Conservation (phyloP, 2,113 vertebrate species). For the Phalacrocorax brasilianus region DNA sequence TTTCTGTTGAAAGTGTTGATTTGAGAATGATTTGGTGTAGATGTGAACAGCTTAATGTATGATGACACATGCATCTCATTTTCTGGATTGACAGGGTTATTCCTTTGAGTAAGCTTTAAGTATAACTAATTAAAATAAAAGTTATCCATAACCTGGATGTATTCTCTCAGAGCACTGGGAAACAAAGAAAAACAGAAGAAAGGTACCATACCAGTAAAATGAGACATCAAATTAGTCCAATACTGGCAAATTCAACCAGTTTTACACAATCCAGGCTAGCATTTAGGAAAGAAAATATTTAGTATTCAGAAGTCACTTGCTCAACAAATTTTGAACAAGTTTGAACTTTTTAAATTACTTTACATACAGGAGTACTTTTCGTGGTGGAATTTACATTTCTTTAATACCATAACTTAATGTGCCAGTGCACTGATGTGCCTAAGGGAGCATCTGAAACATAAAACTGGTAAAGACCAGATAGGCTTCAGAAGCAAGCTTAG, state of each 20-base stretch:
- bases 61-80: neutral
- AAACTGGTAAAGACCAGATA: neutral
- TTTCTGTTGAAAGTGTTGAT: neutral
- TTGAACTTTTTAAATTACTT: neutral
- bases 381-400: neutral
- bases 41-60: neutral
- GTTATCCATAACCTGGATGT: neutral
- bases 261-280: neutral
- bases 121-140: neutral
- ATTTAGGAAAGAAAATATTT: neutral
- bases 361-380: neutral
- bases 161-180: neutral
- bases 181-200: neutral
- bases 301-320: neutral
- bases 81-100: neutral
- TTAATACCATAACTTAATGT: neutral
- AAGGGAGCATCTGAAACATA: conserved; percentile 1
- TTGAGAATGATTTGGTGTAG: neutral
- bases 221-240: neutral
- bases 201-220: neutral
- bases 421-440: neutral
- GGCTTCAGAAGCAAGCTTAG: conserved; percentile 30
- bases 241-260: neutral
- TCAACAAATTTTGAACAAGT: neutral
- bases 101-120: neutral